Evolutionary conservation across 2,888 invertebrate species (phyloP).

Genomic region (Caenorhabditis panamensis): DNA sequence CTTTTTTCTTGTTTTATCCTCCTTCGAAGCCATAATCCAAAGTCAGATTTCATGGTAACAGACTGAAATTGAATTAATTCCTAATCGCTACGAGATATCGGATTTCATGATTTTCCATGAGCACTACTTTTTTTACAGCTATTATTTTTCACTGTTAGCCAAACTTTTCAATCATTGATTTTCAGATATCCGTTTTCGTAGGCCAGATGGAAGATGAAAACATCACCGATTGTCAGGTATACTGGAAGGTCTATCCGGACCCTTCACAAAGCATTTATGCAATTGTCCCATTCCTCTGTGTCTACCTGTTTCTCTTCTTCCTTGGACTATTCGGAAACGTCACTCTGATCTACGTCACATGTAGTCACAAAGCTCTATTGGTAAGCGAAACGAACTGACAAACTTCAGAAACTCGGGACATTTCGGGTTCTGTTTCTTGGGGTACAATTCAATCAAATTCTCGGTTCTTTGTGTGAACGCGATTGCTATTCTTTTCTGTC

Average conservation of each 20-base stretch:
- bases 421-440: conserved; percentile 14
- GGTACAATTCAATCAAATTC: conserved; percentile 21
- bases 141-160: background rate
- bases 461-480: conserved; percentile 24
- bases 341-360: conserved; percentile 75
- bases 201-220: conserved; percentile 53
- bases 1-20: background rate
- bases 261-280: conserved; percentile 69
- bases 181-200: conserved; percentile 27
- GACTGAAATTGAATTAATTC: conserved; percentile 28
- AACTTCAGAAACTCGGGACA: conserved; percentile 6
- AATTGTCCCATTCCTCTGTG: conserved; percentile 70
- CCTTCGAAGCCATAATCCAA: conserved; percentile 34
- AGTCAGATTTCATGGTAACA: conserved; percentile 17
- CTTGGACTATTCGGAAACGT: conserved; percentile 79
- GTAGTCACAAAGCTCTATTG: conserved; percentile 72
- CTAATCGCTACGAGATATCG: conserved; percentile 13
- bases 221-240: conserved; percentile 47
- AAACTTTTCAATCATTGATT: background rate
- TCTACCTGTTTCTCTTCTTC: conserved; percentile 76
- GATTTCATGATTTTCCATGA: conserved; percentile 10
- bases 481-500: background rate
- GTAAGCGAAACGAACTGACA: conserved; percentile 42
- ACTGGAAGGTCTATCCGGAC: conserved; percentile 69
- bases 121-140: background rate